These are phyloP conservation scores for Sus scrofa DNA, from an alignment of 2,113 vertebrate species.

Conservation along the genomic window T2T-Sscrofa CM000816.6:12516501-12517000, in stretches of 20 bases:
- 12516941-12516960: no score
- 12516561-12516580: neutral
- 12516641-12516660: neutral
- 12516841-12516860: accelerated
- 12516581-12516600: no score
- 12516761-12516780: no score
- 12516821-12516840: neutral
- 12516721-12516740: neutral
- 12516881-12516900: neutral
- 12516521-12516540: neutral
- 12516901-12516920: no score
- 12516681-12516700: neutral
- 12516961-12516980: no score
- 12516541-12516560: accelerated
- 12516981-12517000: no score
- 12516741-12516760: neutral
- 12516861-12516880: neutral
- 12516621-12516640: neutral
- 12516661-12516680: no score
- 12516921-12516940: no score
- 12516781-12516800: accelerated
- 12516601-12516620: neutral
- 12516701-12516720: neutral
- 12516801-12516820: accelerated
- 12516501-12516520: no score